Evolutionary conservation across 2,888 invertebrate genomes (phyloP), one percentile per base, ranked within the genome.

Genomic region (Latheticus oryzae): DNA sequence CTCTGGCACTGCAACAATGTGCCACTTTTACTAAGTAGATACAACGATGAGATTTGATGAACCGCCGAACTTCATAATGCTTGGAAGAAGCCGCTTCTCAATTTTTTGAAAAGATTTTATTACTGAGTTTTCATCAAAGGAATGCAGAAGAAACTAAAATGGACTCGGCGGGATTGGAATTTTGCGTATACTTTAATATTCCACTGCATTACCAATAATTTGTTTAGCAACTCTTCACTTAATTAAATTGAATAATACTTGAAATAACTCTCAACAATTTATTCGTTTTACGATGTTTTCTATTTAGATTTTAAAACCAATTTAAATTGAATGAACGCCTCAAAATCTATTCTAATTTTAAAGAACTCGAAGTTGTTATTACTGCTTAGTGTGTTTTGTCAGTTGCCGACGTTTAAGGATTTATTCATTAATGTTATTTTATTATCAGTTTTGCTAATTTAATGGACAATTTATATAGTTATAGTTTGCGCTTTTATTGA

Each of bases 191-290:
- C 51, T 55, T 55, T 55, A 60, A 60, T 60, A 50, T 58, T 52
- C 40, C 45, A 45, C 12, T 55, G 47, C 45, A 55, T 43, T 51
- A 28, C 35, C 51, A 35, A 60, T 60, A 55, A 45, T 59, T 45
- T 51, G 55, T 48, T 51, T 38, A 24, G 45, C 23, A 58, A 53
- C 43, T 58, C 53, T 47, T 40, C 32, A 40, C 32, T 60, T 60
- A 45, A 60, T 60, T 60, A 55, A 60, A 55, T 51, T 58, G 47
- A 58, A 52, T 57, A 51, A 57, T 54, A 54, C 45, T 54, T 54
- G 35, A 54, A 54, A 54, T 54, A 54, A 51, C 51, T 51, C 21
- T 32, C 17, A 43, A 13, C 43, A 16, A 37, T 48, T 48, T 33
- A 48, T 48, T 48, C 48, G 17, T 43, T 9, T 11, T 17, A 5